Conservation (phyloP, 2,888 invertebrate species). For the Dascillus cervinus region DNA sequence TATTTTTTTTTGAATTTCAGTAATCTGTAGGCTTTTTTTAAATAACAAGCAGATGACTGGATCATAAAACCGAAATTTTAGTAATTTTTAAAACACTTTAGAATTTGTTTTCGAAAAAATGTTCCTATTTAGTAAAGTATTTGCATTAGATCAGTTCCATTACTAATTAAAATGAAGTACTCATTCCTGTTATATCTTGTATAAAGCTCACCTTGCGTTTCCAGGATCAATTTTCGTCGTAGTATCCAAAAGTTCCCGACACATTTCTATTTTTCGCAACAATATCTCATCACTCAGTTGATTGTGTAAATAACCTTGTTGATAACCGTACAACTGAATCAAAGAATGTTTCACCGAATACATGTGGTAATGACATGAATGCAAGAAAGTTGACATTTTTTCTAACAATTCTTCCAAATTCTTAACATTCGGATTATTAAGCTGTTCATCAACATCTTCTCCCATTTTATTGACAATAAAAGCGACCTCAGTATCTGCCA, state of each 20-base stretch:
- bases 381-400: slow-evolving; percentile 66
- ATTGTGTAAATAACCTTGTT: slow-evolving; percentile 49
- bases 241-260: slow-evolving; percentile 55
- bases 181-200: not conserved
- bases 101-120: too few relatives aligned
- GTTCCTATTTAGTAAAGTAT: too few relatives aligned
- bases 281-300: slow-evolving; percentile 53
- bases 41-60: too few relatives aligned
- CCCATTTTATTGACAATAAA: slow-evolving; percentile 65
- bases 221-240: slow-evolving; percentile 63
- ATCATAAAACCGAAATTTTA: too few relatives aligned
- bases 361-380: slow-evolving; percentile 77
- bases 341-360: slow-evolving; percentile 76
- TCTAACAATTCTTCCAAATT: slow-evolving; percentile 57
- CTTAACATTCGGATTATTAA: slow-evolving; percentile 52
- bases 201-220: slow-evolving; percentile 48
- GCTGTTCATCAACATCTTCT: slow-evolving; percentile 65
- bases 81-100: too few relatives aligned
- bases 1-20: too few relatives aligned
- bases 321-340: slow-evolving; percentile 70
- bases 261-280: slow-evolving; percentile 59
- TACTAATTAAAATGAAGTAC: too few relatives aligned
- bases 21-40: too few relatives aligned
- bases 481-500: slow-evolving; percentile 57
- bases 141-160: too few relatives aligned